Percentiles rank a stretch among this genome's conserved stretches.
Evolutionary conservation across 2,797 vertebrate genomes (phyloP).

Genomic region (Sebastes hopkinsi): DNA sequence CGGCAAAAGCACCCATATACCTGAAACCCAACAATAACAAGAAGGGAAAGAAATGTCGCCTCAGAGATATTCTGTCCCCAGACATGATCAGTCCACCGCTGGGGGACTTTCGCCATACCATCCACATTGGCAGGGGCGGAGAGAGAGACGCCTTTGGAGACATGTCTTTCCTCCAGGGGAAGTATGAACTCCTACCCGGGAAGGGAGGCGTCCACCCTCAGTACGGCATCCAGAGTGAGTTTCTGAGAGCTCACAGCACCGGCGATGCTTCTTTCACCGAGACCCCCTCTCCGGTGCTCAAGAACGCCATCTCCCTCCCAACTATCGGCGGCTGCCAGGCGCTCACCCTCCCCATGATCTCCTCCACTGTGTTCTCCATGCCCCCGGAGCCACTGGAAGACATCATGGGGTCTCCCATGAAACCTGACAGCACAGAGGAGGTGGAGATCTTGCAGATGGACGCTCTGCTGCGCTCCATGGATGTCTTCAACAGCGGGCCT

Average conservation of each 20-base stretch:
- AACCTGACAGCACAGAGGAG: slow-evolving; percentile 82
- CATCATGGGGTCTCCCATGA: slow-evolving; percentile 66
- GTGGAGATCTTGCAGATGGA: slow-evolving; percentile 88
- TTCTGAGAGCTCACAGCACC: slow-evolving; percentile 92
- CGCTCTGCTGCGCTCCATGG: slow-evolving; percentile 87
- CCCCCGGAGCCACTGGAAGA: slow-evolving; percentile 85
- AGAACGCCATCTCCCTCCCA: slow-evolving; percentile 98
- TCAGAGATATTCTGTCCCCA: slow-evolving; percentile 96
- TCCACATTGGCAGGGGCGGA: slow-evolving; percentile 96
- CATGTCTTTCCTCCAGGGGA: slow-evolving; percentile 98
- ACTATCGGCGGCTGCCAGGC: slow-evolving; percentile 96
- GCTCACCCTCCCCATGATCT: slow-evolving; percentile 90
- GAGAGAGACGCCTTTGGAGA: slow-evolving; percentile 96
- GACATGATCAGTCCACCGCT: slow-evolving; percentile 99
- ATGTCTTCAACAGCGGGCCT: slow-evolving; percentile 87
- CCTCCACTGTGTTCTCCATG: slow-evolving; percentile 87
- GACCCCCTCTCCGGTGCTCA: slow-evolving; percentile 97
- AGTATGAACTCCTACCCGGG: slow-evolving; percentile 94
- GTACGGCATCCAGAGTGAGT: slow-evolving; percentile 87
- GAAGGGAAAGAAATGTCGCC: slow-evolving; percentile 96
- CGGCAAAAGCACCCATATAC: slow-evolving; percentile 98
- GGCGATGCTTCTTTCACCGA: slow-evolving; percentile 91
- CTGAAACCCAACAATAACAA: slow-evolving; percentile 94
- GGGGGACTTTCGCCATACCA: slow-evolving; percentile 97
- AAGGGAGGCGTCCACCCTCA: slow-evolving; percentile 83